A percentile compares a stretch with the other conserved stretches of the same genome.
Evolutionary conservation across 2,888 invertebrate species (phyloP).

Genomic region (Pyrgus malvae): DNA sequence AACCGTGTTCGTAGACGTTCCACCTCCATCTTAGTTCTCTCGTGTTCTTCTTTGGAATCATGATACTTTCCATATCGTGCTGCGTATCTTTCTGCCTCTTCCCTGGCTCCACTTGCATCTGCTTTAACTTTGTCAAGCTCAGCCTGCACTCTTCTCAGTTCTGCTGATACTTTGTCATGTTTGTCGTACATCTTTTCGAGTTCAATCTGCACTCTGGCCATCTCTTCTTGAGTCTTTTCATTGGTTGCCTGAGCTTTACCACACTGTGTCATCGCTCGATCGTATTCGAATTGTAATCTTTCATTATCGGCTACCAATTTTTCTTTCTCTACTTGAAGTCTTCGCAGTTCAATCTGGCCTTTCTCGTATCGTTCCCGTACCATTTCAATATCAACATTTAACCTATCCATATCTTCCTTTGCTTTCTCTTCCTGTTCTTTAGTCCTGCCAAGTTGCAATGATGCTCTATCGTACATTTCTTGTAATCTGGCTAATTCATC

Average conservation of each 20-base stretch:
- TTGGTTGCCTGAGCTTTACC: conserved; percentile 92
- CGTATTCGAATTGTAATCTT: conserved; percentile 91
- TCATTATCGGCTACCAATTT: conserved; percentile 92
- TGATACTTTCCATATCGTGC: conserved; percentile 89
- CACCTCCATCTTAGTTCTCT: conserved; percentile 89
- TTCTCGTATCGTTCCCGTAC: conserved; percentile 94
- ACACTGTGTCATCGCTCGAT: conserved; percentile 92
- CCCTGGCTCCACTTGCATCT: conserved; percentile 89
- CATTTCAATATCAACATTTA: conserved; percentile 92
- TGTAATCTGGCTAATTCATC: conserved; percentile 93
- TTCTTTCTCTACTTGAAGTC: conserved; percentile 92
- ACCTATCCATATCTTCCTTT: conserved; percentile 90
- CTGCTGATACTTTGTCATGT: conserved; percentile 91
- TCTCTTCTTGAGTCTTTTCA: conserved; percentile 95
- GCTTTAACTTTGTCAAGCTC: conserved; percentile 86
- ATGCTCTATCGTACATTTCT: conserved; percentile 94
- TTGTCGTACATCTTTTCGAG: conserved; percentile 95
- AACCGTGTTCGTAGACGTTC: conserved; percentile 90
- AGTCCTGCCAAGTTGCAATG: conserved; percentile 90
- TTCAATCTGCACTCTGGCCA: conserved; percentile 92
- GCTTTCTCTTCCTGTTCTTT: conserved; percentile 96
- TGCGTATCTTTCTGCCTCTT: conserved; percentile 89
- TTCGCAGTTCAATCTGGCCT: conserved; percentile 90
- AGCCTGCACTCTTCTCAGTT: conserved; percentile 90
- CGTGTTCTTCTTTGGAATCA: conserved; percentile 89